Conservation (phyloP, 2,797 vertebrate genomes). For the Fistularia commersonii region DNA sequence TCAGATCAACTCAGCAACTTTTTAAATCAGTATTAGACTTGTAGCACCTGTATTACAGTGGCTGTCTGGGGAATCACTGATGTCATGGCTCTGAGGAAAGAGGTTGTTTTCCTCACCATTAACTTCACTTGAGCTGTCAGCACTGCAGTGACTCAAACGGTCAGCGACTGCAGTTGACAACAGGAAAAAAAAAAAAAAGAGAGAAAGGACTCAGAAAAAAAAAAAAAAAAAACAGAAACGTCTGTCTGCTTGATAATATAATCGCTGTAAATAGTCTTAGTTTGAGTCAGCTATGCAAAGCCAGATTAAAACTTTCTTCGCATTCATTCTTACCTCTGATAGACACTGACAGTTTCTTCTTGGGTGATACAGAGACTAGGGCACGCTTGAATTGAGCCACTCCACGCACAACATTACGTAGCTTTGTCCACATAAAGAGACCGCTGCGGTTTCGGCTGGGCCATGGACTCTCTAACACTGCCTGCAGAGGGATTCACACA, state of each 20-base stretch:
- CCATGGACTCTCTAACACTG: slow-evolving; percentile 93
- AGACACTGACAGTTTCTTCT: slow-evolving; percentile 52
- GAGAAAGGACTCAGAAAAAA: not conserved
- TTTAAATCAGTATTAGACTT: slow-evolving; percentile 5
- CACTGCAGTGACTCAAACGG: slow-evolving; percentile 85
- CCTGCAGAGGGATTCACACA: slow-evolving; percentile 63
- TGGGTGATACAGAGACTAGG: slow-evolving; percentile 63
- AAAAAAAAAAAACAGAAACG: not conserved
- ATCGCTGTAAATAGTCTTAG: too few species aligned
- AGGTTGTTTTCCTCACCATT: slow-evolving; percentile 81
- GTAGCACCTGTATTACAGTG: slow-evolving; percentile 83
- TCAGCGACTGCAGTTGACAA: slow-evolving; percentile 69
- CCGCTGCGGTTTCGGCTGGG: slow-evolving; percentile 91
- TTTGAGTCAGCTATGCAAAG: not conserved
- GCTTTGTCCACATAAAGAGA: slow-evolving; percentile 93
- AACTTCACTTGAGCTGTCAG: slow-evolving; percentile 85
- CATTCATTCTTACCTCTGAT: slow-evolving; percentile 73
- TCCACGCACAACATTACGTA: slow-evolving; percentile 87
- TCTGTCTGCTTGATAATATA: too few species aligned
- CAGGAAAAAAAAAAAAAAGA: slow-evolving; percentile 1
- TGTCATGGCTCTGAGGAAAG: slow-evolving; percentile 78
- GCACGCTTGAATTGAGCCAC: slow-evolving; percentile 88
- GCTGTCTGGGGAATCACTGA: slow-evolving; percentile 78
- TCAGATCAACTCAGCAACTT: too few species aligned
- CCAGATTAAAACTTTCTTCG: not conserved